phyloP scores from a whole-genome alignment of 2,797 vertebrate species.

The Tragopan temminckii region DNA sequence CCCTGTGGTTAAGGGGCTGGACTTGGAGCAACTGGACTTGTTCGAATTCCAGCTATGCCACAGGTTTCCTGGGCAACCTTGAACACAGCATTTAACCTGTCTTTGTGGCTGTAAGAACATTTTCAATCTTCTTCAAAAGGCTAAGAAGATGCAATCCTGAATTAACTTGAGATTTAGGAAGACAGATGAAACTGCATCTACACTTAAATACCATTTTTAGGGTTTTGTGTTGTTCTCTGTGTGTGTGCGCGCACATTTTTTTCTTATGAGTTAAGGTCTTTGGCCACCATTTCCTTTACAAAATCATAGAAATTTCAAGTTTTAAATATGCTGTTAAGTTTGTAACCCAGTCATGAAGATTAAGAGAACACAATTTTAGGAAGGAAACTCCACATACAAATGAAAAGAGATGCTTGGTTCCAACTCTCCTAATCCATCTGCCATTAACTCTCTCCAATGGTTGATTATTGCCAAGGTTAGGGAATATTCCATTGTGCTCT shows the following conservation, averaged over 20 bases:
- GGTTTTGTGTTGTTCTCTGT: background rate
- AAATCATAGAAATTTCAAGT: background rate
- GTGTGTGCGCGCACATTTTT: background rate
- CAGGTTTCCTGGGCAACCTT: background rate
- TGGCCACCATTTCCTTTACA: fast-evolving
- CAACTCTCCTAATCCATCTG: background rate
- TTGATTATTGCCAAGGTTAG: fast-evolving
- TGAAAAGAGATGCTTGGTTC: background rate
- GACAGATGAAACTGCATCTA: background rate
- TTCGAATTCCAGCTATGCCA: background rate
- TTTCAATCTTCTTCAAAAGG: background rate
- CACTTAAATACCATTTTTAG: fast-evolving
- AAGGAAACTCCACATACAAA: background rate
- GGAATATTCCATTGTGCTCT: background rate
- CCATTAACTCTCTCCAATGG: fast-evolving
- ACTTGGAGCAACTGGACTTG: background rate
- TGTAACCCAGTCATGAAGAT: background rate
- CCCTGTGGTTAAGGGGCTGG: background rate
- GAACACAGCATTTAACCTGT: background rate
- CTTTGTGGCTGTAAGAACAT: background rate
- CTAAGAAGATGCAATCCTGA: background rate
- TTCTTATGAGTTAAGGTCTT: background rate
- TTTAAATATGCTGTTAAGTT: background rate
- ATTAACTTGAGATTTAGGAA: background rate
- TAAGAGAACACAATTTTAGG: background rate